These are phyloP conservation scores for Plumapathes pennacea DNA, from an alignment of 92 coral and sea anemone species.

Conservation along the genomic window DNA sequence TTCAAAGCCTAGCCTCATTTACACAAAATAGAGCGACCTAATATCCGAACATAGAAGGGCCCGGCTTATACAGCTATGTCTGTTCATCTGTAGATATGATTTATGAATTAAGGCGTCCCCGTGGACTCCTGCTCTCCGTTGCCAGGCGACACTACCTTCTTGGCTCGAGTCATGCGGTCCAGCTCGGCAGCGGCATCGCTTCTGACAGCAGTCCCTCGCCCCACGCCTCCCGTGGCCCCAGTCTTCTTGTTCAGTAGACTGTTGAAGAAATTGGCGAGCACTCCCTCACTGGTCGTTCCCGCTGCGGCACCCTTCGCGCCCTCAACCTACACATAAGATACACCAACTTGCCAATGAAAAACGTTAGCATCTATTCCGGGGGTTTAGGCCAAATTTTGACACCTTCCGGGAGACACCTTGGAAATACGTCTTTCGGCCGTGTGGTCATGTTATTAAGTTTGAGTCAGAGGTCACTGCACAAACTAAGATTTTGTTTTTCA, in stretches of 20 bases:
- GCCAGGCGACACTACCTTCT: conserved; percentile 63
- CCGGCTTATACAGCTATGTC: too few relatives aligned
- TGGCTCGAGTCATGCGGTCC: conserved; percentile 93
- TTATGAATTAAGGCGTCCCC: conserved; percentile 28
- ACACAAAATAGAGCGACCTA: too few relatives aligned
- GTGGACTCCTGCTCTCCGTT: conserved; percentile 44
- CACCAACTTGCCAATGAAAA: too few relatives aligned
- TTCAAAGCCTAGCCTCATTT: too few relatives aligned
- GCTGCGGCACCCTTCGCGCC: conserved; percentile 82
- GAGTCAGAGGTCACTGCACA: too few relatives aligned
- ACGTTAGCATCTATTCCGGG: too few relatives aligned
- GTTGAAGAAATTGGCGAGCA: conserved; percentile 97
- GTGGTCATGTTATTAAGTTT: neutral
- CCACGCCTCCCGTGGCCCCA: conserved; percentile 51
- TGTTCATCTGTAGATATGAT: neutral
- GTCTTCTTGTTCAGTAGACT: conserved; percentile 93
- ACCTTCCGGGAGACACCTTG: neutral
- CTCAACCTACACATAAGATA: conserved; percentile 86
- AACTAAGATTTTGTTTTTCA: too few relatives aligned
- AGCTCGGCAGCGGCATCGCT: conserved; percentile 97
- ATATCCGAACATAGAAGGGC: too few relatives aligned
- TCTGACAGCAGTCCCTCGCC: conserved; percentile 74
- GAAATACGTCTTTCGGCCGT: neutral
- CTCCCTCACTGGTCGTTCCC: conserved; percentile 89
- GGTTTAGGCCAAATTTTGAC: too few relatives aligned